Base-by-base conservation (phyloP, 2,888 invertebrate species). In the Parelbella ahira region DNA sequence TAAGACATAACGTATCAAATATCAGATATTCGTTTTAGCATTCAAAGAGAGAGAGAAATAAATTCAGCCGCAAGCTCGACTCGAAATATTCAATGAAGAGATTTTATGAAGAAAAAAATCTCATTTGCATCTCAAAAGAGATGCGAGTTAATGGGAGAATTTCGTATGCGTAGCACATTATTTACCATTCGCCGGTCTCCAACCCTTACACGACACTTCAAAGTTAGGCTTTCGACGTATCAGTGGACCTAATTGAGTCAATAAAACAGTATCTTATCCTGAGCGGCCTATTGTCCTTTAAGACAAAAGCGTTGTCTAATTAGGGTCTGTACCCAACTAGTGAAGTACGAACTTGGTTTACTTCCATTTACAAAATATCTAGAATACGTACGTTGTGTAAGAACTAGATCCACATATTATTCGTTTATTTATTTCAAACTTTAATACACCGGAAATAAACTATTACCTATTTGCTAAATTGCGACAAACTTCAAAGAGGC, bases 61-160 rank as follows among this genome's bases (percentile, higher is more conserved):
- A 79, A 81, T 74, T 77, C 71, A 66, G 62, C 68, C 71, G 60
- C 70, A 65, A 71, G 62, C 66, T 63, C 72, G 59, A 64, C 71
- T 73, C 69, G 63, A 80, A 80, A 82, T 80, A 82, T 81, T 78
- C 81, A 83, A 81, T 81, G 80, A 76, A 72, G 75, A 78, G 74
- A 71, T 80, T 82, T 67, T 79, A 74, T 72, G 72, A 63, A 71
- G 70, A 69, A 72, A 75, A 32, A 78, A 76, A 64, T 65, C 63
- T 68, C 58, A 86, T 86, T 86, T 86, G 75, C 86, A 86, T 86
- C 62, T 86, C 84, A 86, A 86, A 80, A 79, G 83, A 78, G 61
- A 68, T 61, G 79, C 59, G 71, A 79, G 76, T 78, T 83, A 82
- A 84, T 81, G 73, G 79, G 65, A 56, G 55, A 67, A 67, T 68